A percentile compares a stretch with the other conserved stretches of the same genome.
phyloP scores from a whole-genome alignment of 2,797 vertebrate species.

The Cheirogaleus major region DNA sequence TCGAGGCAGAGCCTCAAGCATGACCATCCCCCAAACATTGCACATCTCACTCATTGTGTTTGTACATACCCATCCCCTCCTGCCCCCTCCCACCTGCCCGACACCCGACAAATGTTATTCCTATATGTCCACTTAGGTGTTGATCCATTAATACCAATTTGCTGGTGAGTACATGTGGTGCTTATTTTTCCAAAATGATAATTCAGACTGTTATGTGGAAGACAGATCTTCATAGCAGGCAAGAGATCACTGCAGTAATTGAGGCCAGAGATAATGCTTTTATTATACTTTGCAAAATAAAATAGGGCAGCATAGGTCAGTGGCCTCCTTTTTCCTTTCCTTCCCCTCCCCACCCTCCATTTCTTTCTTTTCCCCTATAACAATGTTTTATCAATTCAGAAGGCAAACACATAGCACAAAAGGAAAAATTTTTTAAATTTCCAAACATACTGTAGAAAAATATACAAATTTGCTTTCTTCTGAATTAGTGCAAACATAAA shows the following conservation, averaged over 20 bases:
- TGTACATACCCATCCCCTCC: too few species aligned
- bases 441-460: not conserved
- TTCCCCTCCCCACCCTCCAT: not conserved
- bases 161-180: too few species aligned
- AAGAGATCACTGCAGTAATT: not conserved
- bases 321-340: rapidly evolving
- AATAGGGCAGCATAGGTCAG: not conserved
- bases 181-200: not conserved
- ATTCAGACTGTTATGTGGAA: not conserved
- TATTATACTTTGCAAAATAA: not conserved
- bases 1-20: too few species aligned
- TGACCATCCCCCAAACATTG: too few species aligned
- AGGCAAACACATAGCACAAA: not conserved
- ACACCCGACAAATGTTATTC: too few species aligned
- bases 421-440: not conserved
- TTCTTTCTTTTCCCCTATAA: not conserved
- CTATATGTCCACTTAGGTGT: too few species aligned
- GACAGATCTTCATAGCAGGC: not conserved
- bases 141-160: too few species aligned
- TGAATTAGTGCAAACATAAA: not conserved
- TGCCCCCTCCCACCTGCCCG: too few species aligned
- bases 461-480: not conserved
- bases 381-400: not conserved
- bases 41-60: too few species aligned
- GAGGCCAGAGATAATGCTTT: not conserved